Percentiles rank a stretch among this genome's conserved stretches.
Conservation (phyloP, 2,888 invertebrate species). For the Marasmarcha lunaedactyla region DNA sequence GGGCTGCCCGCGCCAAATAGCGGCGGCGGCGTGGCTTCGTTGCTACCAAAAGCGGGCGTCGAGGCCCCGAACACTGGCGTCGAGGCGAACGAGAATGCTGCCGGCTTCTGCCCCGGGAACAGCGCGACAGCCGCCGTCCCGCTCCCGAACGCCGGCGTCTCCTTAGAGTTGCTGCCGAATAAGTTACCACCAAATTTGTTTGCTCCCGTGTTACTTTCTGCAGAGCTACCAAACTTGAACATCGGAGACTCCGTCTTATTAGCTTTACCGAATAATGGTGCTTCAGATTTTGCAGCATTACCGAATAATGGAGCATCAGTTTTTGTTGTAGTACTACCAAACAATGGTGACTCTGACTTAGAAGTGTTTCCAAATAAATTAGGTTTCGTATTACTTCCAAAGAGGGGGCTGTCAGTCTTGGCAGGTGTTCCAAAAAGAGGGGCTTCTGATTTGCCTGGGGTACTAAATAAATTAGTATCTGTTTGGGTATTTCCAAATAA, state of each 20-base stretch:
- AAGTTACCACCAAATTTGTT: neutral
- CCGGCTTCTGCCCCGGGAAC: constrained; percentile 26
- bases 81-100: constrained; percentile 31
- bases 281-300: too few species aligned
- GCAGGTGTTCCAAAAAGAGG: too few species aligned
- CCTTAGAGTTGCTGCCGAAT: neutral
- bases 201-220: neutral
- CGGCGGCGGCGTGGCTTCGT: constrained; percentile 22
- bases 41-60: constrained; percentile 25
- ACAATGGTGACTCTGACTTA: too few species aligned
- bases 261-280: too few species aligned
- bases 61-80: constrained; percentile 29
- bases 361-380: too few species aligned
- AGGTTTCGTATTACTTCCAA: too few species aligned
- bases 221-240: neutral
- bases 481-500: too few species aligned
- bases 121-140: neutral
- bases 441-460: too few species aligned
- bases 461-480: too few species aligned
- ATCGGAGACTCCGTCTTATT: neutral
- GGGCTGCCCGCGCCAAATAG: constrained; percentile 30
- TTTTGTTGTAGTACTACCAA: too few species aligned
- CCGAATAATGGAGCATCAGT: too few species aligned
- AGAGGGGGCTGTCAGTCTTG: too few species aligned
- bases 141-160: neutral